Evolutionary conservation across 2,113 vertebrate species (phyloP).

Genomic region (Chaetodon auriga): DNA sequence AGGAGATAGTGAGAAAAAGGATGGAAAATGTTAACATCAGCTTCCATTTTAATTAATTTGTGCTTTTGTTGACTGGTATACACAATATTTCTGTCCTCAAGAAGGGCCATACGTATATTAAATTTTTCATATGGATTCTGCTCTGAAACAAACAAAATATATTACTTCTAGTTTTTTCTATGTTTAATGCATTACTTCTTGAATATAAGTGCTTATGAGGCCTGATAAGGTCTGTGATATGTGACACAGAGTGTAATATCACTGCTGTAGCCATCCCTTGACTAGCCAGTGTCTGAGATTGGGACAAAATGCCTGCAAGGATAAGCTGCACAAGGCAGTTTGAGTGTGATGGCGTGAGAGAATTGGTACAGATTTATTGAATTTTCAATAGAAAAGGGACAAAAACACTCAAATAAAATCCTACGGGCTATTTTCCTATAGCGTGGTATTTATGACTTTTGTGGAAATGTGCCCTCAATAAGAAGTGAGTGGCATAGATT

Average conservation of each 20-base stretch:
- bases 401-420: conserved; percentile 65
- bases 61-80: conserved; percentile 44
- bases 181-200: conserved; percentile 81
- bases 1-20: conserved; percentile 12
- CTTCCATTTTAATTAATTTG: conserved; percentile 51
- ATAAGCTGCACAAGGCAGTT: conserved; percentile 54
- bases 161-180: conserved; percentile 68
- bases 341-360: conserved; percentile 57
- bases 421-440: conserved; percentile 74
- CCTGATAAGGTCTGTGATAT: conserved; percentile 59
- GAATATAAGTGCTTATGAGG: conserved; percentile 76
- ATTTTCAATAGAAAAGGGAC: conserved; percentile 72
- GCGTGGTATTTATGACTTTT: conserved; percentile 75
- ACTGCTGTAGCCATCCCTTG: conserved; percentile 47
- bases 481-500: conserved; percentile 53
- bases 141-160: conserved; percentile 76
- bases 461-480: conserved; percentile 57
- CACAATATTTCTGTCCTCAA: conserved; percentile 49
- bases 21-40: conserved; percentile 31
- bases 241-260: conserved; percentile 76
- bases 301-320: conserved; percentile 76
- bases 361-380: conserved; percentile 79
- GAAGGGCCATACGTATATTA: conserved; percentile 56
- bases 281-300: conserved; percentile 56
- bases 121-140: conserved; percentile 79